Conservation (phyloP, 2,888 invertebrate species). For the Eupithecia subumbrata region DNA sequence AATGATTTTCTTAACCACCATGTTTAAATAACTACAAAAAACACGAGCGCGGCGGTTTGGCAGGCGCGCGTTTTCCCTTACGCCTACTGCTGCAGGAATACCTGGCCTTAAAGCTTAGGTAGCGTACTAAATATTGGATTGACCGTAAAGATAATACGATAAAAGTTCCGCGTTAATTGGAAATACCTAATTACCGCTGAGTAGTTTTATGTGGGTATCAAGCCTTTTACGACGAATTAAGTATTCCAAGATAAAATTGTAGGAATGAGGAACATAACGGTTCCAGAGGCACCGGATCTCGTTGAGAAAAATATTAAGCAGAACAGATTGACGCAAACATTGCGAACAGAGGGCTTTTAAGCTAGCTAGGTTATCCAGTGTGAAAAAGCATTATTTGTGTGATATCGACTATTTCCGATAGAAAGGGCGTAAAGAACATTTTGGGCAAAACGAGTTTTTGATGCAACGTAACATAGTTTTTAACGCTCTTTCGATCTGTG, state of each 20-base stretch:
- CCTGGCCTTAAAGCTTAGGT: slow-evolving; percentile 13
- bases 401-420: too few species aligned
- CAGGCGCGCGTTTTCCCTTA: too few species aligned
- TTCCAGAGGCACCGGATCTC: background rate
- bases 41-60: too few species aligned
- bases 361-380: background rate
- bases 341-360: background rate
- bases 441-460: too few species aligned
- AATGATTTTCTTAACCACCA: too few species aligned
- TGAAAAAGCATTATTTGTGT: background rate
- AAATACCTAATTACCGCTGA: slow-evolving; percentile 10
- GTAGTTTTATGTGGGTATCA: slow-evolving; percentile 4
- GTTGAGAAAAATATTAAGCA: slow-evolving; percentile 12
- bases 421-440: too few species aligned
- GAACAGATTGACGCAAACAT: background rate
- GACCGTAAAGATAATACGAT: slow-evolving; percentile 27
- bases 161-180: slow-evolving; percentile 17
- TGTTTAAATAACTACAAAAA: too few species aligned
- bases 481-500: too few species aligned
- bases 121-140: slow-evolving; percentile 24
- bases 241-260: background rate
- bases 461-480: too few species aligned
- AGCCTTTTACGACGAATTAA: background rate
- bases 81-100: too few species aligned
- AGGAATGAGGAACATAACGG: slow-evolving; percentile 26